Conservation (phyloP, 2,888 invertebrate genomes). For the Prosapia bicincta region DNA sequence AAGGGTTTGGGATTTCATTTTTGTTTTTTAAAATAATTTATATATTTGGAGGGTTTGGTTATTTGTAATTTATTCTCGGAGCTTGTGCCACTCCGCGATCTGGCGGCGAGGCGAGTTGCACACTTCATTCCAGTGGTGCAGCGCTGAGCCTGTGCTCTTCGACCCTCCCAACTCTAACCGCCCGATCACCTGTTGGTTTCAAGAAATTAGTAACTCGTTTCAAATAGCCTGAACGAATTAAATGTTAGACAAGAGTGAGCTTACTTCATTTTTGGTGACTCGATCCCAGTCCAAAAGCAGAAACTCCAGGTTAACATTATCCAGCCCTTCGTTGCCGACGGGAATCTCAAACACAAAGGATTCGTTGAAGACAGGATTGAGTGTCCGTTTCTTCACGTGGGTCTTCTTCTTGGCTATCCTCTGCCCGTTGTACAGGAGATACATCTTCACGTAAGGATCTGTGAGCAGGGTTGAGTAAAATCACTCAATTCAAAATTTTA, state of each 20-base stretch:
- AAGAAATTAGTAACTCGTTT: no score
- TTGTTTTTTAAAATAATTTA: not conserved
- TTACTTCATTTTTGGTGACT: slow-evolving; percentile 95
- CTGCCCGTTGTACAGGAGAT: slow-evolving; percentile 94
- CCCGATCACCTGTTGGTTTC: slow-evolving; percentile 93
- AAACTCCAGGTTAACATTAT: slow-evolving; percentile 82
- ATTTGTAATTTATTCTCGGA: slow-evolving; percentile 68
- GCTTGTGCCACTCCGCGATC: slow-evolving; percentile 99
- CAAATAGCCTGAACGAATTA: no score
- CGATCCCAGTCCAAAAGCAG: slow-evolving; percentile 95
- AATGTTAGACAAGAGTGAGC: not conserved
- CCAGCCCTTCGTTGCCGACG: slow-evolving; percentile 69
- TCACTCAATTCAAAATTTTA: not conserved
- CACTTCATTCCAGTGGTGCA: slow-evolving; percentile 97
- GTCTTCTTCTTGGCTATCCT: slow-evolving; percentile 99
- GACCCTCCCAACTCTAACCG: slow-evolving; percentile 87
- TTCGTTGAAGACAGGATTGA: slow-evolving; percentile 98
- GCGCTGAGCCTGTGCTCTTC: slow-evolving; percentile 73
- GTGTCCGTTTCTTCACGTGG: slow-evolving; percentile 95
- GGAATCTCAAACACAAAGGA: slow-evolving; percentile 98
- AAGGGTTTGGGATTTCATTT: not conserved
- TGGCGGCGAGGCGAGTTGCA: slow-evolving; percentile 95
- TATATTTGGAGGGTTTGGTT: not conserved
- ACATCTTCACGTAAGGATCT: slow-evolving; percentile 98
- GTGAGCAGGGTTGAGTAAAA: slow-evolving; percentile 36